Evolutionary conservation across 2,888 invertebrate genomes (phyloP).

Genomic region (Oligia latruncula): DNA sequence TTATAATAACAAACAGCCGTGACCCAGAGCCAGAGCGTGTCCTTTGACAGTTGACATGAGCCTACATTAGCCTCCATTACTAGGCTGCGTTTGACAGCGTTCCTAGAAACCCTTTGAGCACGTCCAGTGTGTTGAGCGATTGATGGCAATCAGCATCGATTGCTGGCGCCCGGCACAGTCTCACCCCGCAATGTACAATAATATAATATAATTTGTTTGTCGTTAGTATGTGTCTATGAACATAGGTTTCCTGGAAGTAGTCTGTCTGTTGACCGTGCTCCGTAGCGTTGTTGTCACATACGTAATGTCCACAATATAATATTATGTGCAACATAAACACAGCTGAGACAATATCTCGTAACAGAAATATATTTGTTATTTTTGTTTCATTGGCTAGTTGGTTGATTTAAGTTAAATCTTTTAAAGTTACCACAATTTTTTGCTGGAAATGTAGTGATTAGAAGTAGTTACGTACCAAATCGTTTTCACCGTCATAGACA

Average conservation of each 20-base stretch:
- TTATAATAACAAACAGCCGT: background rate
- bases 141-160: constrained; percentile 19
- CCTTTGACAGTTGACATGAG: background rate
- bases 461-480: constrained; percentile 7
- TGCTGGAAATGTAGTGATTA: background rate
- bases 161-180: background rate
- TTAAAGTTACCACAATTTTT: background rate
- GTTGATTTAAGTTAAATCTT: constrained; percentile 18
- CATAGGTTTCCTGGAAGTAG: background rate
- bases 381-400: constrained; percentile 1
- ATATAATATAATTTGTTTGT: constrained; percentile 28
- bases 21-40: background rate
- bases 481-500: constrained; percentile 1
- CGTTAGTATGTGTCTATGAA: background rate
- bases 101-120: background rate
- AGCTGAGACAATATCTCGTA: constrained; percentile 9
- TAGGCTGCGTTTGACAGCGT: background rate
- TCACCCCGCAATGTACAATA: constrained; percentile 3
- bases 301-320: background rate
- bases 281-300: background rate
- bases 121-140: background rate
- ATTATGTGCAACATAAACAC: constrained; percentile 17
- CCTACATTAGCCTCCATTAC: background rate
- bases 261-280: background rate
- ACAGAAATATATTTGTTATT: constrained; percentile 5